A percentile compares a stretch with the other conserved stretches of the same genome.
Evolutionary conservation across 2,888 invertebrate genomes (phyloP).

Genomic region (Cotesia congregata): DNA sequence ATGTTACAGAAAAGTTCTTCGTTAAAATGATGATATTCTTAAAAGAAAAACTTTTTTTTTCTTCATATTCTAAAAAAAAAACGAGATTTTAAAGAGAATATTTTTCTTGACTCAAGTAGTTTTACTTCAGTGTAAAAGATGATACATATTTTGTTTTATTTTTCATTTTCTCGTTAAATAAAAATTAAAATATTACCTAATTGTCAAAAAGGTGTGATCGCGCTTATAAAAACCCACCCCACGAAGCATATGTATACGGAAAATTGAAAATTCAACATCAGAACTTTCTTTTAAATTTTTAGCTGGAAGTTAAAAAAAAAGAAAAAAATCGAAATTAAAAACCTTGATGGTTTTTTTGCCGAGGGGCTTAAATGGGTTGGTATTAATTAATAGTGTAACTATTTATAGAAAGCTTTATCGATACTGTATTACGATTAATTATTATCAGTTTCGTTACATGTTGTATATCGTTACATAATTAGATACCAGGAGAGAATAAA

Average conservation of each 20-base stretch:
- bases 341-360: neutral
- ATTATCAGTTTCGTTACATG: conserved; percentile 64
- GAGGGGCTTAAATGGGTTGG: conserved; percentile 48
- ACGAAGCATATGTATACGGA: conserved; percentile 67
- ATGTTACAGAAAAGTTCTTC: no score
- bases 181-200: conserved; percentile 45
- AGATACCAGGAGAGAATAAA: conserved; percentile 16
- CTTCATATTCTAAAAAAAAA: no score
- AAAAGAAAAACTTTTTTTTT: no score
- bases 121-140: neutral
- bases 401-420: conserved; percentile 66
- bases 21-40: no score
- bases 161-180: conserved; percentile 41
- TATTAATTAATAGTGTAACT: conserved; percentile 54
- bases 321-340: conserved; percentile 24
- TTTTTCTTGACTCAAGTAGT: no score
- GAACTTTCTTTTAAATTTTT: no score
- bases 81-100: no score
- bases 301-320: neutral
- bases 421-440: conserved; percentile 56
- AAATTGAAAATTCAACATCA: conserved; percentile 29
- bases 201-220: conserved; percentile 64
- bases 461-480: conserved; percentile 59
- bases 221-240: conserved; percentile 56
- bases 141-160: conserved; percentile 46